Percentiles rank a stretch among this genome's conserved stretches.
These are phyloP conservation scores for Bos indicus DNA, from an alignment of 2,113 vertebrate genomes.

Conservation along the genomic window DNA sequence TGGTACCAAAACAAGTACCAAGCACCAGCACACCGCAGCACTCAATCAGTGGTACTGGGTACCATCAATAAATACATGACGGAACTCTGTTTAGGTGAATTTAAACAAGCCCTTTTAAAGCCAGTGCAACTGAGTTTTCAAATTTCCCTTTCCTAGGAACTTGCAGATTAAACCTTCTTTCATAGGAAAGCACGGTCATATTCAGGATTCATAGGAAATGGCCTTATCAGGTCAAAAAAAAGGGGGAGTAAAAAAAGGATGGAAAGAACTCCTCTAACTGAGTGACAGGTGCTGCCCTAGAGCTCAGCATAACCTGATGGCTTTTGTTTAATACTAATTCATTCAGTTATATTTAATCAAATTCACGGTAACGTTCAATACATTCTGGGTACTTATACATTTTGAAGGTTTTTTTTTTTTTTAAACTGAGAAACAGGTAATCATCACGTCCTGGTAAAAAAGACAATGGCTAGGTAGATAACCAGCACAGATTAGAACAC, in stretches of 20 bases:
- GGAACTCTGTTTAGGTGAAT: background rate
- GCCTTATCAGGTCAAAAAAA: background rate
- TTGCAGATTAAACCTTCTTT: background rate
- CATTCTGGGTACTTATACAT: background rate
- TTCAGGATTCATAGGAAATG: background rate
- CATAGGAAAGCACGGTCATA: background rate
- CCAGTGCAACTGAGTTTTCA: background rate
- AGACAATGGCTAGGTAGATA: background rate
- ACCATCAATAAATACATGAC: background rate
- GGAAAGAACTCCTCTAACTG: background rate
- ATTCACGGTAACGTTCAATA: background rate
- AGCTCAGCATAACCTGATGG: background rate
- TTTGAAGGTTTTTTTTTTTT: background rate
- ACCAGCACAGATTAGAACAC: no score
- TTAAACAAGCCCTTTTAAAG: background rate
- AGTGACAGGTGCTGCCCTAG: background rate
- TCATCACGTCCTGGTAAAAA: background rate
- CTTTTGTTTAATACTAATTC: background rate
- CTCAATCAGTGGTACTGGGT: background rate
- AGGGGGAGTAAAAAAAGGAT: background rate
- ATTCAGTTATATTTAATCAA: background rate
- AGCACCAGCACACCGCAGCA: background rate
- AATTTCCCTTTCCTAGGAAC: background rate
- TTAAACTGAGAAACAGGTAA: background rate
- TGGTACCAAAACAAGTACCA: background rate